Percentiles rank a stretch among this genome's conserved stretches.
These are phyloP conservation scores for Drosophila gunungcola DNA, from an alignment of 1,140 invertebrate species.

Conservation along the genomic window DNA sequence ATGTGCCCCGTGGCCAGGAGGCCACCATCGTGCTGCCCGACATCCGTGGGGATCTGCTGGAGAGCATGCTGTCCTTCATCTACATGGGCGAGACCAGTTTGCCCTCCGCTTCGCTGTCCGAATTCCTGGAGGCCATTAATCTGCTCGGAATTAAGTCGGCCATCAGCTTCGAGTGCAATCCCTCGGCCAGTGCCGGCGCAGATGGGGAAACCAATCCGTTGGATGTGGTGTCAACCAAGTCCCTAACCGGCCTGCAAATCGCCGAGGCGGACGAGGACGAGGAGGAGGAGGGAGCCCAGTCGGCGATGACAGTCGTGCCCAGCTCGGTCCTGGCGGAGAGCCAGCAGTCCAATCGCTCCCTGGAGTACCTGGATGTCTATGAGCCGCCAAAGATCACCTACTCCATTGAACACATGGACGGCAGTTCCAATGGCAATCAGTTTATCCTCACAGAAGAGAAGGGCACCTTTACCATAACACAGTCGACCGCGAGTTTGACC, in stretches of 20 bases:
- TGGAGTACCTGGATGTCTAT: constrained; percentile 77
- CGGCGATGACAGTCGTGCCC: constrained; percentile 5
- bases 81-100: constrained; percentile 78
- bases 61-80: constrained; percentile 77
- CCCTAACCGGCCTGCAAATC: constrained; percentile 67
- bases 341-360: constrained; percentile 46
- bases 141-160: constrained; percentile 78
- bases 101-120: constrained; percentile 65
- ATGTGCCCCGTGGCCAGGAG: constrained; percentile 72
- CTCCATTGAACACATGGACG: constrained; percentile 79
- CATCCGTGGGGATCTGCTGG: constrained; percentile 69
- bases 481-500: constrained; percentile 39
- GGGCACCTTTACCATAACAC: constrained; percentile 75
- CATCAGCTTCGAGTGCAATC: constrained; percentile 80
- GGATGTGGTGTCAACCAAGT: constrained; percentile 61
- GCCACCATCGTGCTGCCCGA: constrained; percentile 77
- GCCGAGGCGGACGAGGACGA: constrained; percentile 68
- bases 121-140: constrained; percentile 80
- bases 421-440: constrained; percentile 61
- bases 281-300: constrained; percentile 35
- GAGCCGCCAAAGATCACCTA: constrained; percentile 79
- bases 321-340: constrained; percentile 34
- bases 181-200: constrained; percentile 32
- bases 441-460: constrained; percentile 79
- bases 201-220: constrained; percentile 15